Percentiles rank a stretch among this genome's conserved stretches.
These are phyloP conservation scores for Semnornis frantzii DNA, from an alignment of 2,113 vertebrate genomes.

Conservation along the genomic window DNA sequence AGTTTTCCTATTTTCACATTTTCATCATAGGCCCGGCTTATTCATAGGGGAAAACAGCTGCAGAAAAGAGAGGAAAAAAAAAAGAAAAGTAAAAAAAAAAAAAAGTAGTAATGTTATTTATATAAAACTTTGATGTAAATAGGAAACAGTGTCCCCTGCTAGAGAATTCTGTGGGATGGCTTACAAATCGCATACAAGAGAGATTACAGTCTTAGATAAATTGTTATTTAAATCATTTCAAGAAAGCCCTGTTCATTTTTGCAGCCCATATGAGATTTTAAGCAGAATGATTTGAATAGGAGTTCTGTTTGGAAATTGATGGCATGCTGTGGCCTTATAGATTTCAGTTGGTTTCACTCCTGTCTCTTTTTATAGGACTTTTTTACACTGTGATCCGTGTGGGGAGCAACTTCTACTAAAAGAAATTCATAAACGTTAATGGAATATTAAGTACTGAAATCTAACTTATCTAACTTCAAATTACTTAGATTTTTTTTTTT, in stretches of 20 bases:
- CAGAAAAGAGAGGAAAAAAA: slow-evolving; percentile 8
- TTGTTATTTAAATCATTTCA: slow-evolving; percentile 48
- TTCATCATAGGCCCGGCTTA: slow-evolving; percentile 59
- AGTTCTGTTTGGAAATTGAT: slow-evolving; percentile 46
- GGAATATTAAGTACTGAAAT: slow-evolving; percentile 2
- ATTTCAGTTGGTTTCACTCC: slow-evolving; percentile 31
- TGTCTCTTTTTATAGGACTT: slow-evolving; percentile 33
- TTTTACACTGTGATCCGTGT: background rate
- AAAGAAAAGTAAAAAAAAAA: background rate
- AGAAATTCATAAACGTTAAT: background rate
- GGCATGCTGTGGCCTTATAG: slow-evolving; percentile 22
- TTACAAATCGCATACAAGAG: slow-evolving; percentile 52
- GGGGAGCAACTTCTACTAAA: slow-evolving; percentile 5
- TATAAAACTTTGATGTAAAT: slow-evolving; percentile 66
- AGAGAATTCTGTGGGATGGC: slow-evolving; percentile 40
- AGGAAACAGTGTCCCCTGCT: slow-evolving; percentile 26
- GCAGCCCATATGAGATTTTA: slow-evolving; percentile 30
- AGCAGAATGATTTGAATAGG: slow-evolving; percentile 29
- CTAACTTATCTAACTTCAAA: slow-evolving; percentile 13
- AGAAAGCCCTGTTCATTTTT: slow-evolving; percentile 9
- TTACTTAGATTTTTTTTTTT: background rate
- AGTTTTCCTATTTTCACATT: slow-evolving; percentile 63
- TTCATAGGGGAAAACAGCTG: slow-evolving; percentile 75
- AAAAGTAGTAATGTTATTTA: slow-evolving; percentile 45
- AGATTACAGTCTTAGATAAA: slow-evolving; percentile 56